phyloP scores from a whole-genome alignment of 2,113 vertebrate species.

The Machaerirhynchus nigripectus region DNA sequence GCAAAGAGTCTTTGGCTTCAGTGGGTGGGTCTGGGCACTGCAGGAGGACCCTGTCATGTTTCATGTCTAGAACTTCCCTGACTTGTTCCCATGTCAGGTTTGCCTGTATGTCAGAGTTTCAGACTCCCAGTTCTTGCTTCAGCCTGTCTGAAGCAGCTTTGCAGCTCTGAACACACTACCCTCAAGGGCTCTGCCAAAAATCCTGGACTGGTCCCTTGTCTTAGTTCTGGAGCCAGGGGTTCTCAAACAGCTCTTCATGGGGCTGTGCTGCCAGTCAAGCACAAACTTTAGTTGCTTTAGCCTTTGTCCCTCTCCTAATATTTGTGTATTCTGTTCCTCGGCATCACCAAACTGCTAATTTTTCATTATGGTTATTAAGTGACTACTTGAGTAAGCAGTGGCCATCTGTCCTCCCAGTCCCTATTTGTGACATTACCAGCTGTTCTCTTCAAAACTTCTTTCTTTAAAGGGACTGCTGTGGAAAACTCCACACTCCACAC shows the following conservation, averaged over 20 bases:
- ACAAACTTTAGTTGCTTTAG: neutral
- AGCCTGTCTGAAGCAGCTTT: neutral
- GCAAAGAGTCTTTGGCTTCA: neutral
- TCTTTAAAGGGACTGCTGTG: neutral
- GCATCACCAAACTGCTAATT: slow-evolving; percentile 3
- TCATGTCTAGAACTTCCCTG: neutral
- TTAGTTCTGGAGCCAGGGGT: neutral
- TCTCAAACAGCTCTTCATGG: neutral
- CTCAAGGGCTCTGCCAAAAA: neutral
- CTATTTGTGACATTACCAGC: neutral
- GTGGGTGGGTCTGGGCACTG: neutral
- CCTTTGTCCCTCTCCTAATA: neutral
- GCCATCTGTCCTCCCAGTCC: neutral
- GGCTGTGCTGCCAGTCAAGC: neutral
- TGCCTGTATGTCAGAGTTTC: neutral
- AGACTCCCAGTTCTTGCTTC: neutral
- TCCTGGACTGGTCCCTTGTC: neutral
- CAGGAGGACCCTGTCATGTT: fast-evolving
- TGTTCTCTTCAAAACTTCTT: neutral
- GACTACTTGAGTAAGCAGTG: neutral
- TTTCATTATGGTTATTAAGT: slow-evolving; percentile 27
- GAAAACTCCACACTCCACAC: neutral
- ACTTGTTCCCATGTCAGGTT: neutral
- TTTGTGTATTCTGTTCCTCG: neutral
- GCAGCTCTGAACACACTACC: neutral